A percentile compares a stretch with the other conserved stretches of the same genome.
Conservation (phyloP, 2,113 vertebrate species). For the Proteles cristata region DNA sequence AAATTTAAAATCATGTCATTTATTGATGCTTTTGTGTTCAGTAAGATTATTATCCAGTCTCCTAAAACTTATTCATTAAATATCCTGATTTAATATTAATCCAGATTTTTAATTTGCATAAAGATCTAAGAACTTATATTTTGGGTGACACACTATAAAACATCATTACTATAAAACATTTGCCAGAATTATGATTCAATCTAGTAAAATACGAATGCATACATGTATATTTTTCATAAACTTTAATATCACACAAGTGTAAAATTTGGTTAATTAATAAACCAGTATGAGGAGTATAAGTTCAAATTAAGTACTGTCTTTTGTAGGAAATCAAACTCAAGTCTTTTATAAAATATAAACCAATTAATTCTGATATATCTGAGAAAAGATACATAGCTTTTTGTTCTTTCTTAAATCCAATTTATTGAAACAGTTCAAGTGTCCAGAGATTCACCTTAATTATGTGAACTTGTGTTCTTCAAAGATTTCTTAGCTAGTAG, state of each 20-base stretch:
- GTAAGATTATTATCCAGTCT: neutral
- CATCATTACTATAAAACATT: neutral
- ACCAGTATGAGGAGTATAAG: neutral
- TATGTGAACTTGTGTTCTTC: neutral
- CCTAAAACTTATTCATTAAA: neutral
- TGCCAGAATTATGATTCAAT: neutral
- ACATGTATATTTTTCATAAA: neutral
- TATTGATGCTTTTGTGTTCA: neutral
- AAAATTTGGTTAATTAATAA: neutral
- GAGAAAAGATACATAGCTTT: neutral
- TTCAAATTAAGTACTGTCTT: neutral
- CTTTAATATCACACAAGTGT: neutral
- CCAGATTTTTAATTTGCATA: neutral
- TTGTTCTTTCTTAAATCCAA: neutral
- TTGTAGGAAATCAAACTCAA: neutral
- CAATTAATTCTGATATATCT: neutral
- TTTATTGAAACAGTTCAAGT: neutral
- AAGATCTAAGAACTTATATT: neutral
- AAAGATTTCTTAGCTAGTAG: neutral
- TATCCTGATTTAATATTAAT: neutral
- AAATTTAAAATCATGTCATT: neutral
- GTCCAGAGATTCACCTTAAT: neutral
- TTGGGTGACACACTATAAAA: neutral
- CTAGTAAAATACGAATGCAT: neutral
- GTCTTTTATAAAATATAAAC: neutral